These are phyloP conservation scores for Drosophila triauraria DNA, from an alignment of 1,140 invertebrate species.

Conservation along the genomic window DNA sequence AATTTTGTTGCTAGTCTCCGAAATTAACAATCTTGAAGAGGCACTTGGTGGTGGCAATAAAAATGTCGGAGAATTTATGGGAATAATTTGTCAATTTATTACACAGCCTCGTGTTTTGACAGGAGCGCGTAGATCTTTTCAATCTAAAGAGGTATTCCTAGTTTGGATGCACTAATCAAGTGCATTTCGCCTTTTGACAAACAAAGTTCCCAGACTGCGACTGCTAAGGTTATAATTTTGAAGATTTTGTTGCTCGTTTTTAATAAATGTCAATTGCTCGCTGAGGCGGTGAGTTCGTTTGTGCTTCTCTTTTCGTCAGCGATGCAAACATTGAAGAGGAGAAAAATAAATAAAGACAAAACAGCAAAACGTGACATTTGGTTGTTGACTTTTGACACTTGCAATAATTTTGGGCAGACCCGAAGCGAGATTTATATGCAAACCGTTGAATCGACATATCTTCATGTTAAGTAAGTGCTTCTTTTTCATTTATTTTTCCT, in stretches of 20 bases:
- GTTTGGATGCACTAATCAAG: constrained; percentile 49
- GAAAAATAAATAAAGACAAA: constrained; percentile 56
- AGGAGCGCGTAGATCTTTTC: constrained; percentile 65
- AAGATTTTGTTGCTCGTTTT: constrained; percentile 30
- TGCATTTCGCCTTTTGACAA: constrained; percentile 54
- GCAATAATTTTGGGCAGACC: constrained; percentile 68
- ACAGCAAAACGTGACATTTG: constrained; percentile 81
- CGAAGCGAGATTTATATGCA: constrained; percentile 69
- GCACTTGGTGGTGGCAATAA: constrained; percentile 55
- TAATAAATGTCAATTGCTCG: constrained; percentile 79
- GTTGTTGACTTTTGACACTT: constrained; percentile 81
- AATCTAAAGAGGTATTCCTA: constrained; percentile 41
- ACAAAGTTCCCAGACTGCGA: constrained; percentile 10
- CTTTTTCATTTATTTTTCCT: constrained; percentile 14
- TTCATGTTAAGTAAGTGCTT: constrained; percentile 64
- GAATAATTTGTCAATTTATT: constrained; percentile 74
- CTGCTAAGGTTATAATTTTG: constrained; percentile 2
- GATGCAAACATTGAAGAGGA: constrained; percentile 29
- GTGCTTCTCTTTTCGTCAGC: constrained; percentile 37
- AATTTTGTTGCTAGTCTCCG: constrained; percentile 29
- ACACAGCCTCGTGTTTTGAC: constrained; percentile 62
- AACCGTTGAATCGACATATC: constrained; percentile 57
- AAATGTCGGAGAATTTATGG: constrained; percentile 68
- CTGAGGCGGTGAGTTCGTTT: constrained; percentile 41
- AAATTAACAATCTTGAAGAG: constrained; percentile 26